Percentiles rank a stretch among this genome's conserved stretches.
These are phyloP conservation scores for Diorhabda carinulata DNA, from an alignment of 1,140 invertebrate species.

Conservation along the genomic window DNA sequence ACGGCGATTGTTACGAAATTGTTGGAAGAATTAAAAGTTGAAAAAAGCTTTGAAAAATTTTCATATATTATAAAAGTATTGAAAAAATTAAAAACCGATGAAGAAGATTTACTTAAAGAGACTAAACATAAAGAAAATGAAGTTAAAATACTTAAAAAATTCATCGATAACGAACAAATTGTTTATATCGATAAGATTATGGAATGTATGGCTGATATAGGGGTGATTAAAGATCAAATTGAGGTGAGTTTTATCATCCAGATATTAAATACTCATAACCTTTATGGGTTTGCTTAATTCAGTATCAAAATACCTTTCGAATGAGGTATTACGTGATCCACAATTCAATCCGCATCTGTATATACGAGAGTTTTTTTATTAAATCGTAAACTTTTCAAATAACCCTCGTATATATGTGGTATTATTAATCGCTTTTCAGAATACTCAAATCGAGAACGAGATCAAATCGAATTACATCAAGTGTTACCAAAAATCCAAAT, in stretches of 20 bases:
- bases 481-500: conserved; percentile 33
- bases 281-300: too few species aligned
- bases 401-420: too few species aligned
- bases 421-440: conserved; percentile 17
- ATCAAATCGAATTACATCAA: conserved; percentile 32
- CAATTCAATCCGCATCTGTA: too few species aligned
- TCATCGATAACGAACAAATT: conserved; percentile 15
- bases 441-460: conserved; percentile 30
- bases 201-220: conserved; percentile 28
- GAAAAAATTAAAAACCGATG: conserved; percentile 20
- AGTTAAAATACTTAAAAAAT: conserved; percentile 17
- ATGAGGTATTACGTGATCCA: too few species aligned
- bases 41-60: conserved; percentile 21
- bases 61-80: conserved; percentile 14
- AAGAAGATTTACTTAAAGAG: conserved; percentile 16
- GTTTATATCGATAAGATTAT: conserved; percentile 17
- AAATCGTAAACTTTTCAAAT: too few species aligned
- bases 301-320: too few species aligned
- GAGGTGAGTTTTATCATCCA: conserved; percentile 25
- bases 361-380: too few species aligned
- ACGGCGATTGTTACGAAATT: conserved; percentile 17
- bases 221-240: conserved; percentile 38
- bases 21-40: conserved; percentile 20
- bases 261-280: too few species aligned
- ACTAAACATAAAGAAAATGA: conserved; percentile 17